Evolutionary conservation across 2,797 vertebrate species (phyloP).

Genomic region (Anableps anableps): DNA sequence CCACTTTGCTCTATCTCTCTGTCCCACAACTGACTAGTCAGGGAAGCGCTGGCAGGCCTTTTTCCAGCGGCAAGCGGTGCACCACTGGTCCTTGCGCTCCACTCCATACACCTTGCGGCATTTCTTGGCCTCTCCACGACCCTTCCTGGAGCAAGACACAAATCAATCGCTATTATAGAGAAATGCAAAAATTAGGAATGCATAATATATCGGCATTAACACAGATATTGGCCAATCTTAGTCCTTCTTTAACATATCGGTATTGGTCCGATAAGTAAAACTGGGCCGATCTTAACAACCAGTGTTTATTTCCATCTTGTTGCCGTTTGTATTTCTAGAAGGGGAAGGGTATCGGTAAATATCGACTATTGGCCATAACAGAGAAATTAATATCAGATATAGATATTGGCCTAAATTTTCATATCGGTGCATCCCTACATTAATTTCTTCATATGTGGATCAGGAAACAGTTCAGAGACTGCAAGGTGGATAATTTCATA

Average conservation of each 20-base stretch:
- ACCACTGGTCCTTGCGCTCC: constrained; percentile 92
- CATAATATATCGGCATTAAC: not conserved
- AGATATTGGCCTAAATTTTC: no score
- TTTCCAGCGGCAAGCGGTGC: constrained; percentile 93
- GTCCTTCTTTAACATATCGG: not conserved
- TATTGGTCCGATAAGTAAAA: not conserved
- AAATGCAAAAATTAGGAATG: not conserved
- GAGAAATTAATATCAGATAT: no score
- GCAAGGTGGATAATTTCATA: no score
- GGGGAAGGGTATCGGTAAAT: no score
- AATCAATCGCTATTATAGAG: not conserved
- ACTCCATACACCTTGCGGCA: constrained; percentile 93
- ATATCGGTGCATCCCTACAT: no score
- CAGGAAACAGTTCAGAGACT: no score
- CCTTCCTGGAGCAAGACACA: constrained; percentile 79
- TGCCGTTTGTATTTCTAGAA: not conserved
- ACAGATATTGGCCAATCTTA: not conserved
- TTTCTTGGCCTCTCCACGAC: constrained; percentile 91
- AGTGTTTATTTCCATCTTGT: not conserved
- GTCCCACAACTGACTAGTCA: constrained; percentile 73
- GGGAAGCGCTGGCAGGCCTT: constrained; percentile 94
- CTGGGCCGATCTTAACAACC: not conserved
- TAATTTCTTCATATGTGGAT: no score
- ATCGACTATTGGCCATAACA: no score
- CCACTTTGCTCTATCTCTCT: not conserved